phyloP scores from a whole-genome alignment of 2,113 vertebrate genomes.

The Bufo gargarizans region DNA sequence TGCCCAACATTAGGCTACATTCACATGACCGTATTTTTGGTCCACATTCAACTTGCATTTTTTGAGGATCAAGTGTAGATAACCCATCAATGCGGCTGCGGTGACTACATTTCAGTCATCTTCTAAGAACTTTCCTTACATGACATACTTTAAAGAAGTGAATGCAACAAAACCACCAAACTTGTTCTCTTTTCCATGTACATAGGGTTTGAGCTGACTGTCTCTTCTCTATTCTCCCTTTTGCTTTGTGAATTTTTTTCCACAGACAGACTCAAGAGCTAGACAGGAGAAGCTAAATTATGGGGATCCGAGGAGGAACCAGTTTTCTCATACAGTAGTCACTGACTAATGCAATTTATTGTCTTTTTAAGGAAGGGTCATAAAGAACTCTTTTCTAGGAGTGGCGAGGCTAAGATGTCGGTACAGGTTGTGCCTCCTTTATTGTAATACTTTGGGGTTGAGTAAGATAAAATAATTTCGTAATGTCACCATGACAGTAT shows the following conservation, averaged over 20 bases:
- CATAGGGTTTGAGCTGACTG: not conserved
- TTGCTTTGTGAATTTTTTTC: not conserved
- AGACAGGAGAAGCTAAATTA: not conserved
- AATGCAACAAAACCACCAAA: not conserved
- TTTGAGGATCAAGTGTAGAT: too few species aligned
- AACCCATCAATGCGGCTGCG: too few species aligned
- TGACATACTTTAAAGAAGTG: not conserved
- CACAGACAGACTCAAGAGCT: too few species aligned
- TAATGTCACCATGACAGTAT: not conserved
- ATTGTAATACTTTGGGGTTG: not conserved
- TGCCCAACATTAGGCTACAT: too few species aligned
- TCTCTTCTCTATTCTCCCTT: conserved; percentile 13
- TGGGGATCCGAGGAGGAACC: not conserved
- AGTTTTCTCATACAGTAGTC: not conserved
- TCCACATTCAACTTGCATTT: too few species aligned
- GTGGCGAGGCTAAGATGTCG: not conserved
- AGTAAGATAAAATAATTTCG: not conserved
- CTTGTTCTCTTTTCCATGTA: not conserved
- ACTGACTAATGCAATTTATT: not conserved
- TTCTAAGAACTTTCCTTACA: not conserved
- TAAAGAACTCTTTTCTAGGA: not conserved
- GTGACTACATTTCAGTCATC: not conserved
- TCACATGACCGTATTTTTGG: too few species aligned
- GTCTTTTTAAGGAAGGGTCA: not conserved
- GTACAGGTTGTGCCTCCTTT: not conserved